Percentiles rank a stretch among this genome's conserved stretches.
phyloP scores from a whole-genome alignment of 2,888 invertebrate species.

The Caenorhabditis parvicauda region DNA sequence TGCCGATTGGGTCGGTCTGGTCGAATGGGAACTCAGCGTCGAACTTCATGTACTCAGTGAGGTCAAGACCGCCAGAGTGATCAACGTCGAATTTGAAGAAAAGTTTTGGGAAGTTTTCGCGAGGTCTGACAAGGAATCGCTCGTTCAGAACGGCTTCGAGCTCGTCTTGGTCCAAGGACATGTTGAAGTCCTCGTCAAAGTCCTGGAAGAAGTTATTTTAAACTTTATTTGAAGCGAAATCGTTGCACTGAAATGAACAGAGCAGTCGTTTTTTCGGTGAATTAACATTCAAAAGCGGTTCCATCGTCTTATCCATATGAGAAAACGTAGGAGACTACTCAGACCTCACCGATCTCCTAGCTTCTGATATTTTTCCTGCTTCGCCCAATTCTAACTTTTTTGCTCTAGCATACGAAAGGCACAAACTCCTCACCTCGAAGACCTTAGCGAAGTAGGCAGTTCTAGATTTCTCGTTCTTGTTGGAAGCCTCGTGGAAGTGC shows the following conservation, averaged over 20 bases:
- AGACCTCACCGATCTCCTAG: too few species aligned
- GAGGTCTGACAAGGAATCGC: constrained; percentile 50
- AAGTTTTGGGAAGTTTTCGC: constrained; percentile 48
- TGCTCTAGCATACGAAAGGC: too few species aligned
- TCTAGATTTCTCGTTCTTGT: constrained; percentile 38
- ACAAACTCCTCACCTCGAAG: constrained; percentile 37
- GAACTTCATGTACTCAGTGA: constrained; percentile 52
- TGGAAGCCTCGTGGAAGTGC: constrained; percentile 46
- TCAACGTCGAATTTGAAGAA: constrained; percentile 50
- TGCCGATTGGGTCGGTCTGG: constrained; percentile 41
- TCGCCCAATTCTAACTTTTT: too few species aligned
- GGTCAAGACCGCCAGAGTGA: constrained; percentile 48
- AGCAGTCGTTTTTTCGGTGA: too few species aligned
- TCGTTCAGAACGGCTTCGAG: constrained; percentile 46
- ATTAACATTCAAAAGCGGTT: too few species aligned
- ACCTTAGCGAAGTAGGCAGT: constrained; percentile 54
- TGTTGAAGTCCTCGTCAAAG: constrained; percentile 51
- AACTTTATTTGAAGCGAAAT: too few species aligned
- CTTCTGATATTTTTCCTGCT: too few species aligned
- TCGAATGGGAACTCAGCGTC: constrained; percentile 51
- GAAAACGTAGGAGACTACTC: too few species aligned
- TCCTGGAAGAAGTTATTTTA: constrained; percentile 27
- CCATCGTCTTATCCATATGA: too few species aligned
- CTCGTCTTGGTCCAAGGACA: constrained; percentile 44
- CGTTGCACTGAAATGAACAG: too few species aligned